Percentiles rank a stretch among this genome's conserved stretches.
Conservation (phyloP, 2,888 invertebrate genomes). For the Heterodera filipjevi region DNA sequence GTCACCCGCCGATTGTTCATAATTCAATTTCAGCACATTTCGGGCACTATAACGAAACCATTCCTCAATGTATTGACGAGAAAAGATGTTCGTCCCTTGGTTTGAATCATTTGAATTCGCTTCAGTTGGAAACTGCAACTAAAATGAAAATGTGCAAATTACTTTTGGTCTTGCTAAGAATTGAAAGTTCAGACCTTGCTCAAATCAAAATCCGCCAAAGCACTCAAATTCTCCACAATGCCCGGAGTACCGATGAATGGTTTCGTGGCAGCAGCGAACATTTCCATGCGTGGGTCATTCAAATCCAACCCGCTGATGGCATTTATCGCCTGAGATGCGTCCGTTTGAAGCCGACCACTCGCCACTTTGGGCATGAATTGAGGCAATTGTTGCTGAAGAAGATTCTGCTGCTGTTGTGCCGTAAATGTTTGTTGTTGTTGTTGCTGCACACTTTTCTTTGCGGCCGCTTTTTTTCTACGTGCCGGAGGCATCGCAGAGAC, state of each 20-base stretch:
- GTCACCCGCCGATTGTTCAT: not conserved
- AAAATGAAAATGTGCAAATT: not conserved
- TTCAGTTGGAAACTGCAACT: conserved; percentile 26
- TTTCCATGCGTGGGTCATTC: conserved; percentile 19
- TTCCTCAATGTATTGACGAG: conserved; percentile 39
- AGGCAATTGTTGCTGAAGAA: conserved; percentile 25
- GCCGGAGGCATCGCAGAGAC: conserved; percentile 19
- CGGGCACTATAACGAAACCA: conserved; percentile 40
- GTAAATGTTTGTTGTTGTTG: conserved; percentile 19
- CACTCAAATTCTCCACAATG: conserved; percentile 25
- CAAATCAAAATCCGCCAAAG: conserved; percentile 24
- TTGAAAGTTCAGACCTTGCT: conserved; percentile 17
- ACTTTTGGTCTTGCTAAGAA: not conserved
- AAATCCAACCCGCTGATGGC: conserved; percentile 14
- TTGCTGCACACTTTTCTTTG: conserved; percentile 34
- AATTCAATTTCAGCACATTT: conserved; percentile 33
- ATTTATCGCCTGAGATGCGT: conserved; percentile 8
- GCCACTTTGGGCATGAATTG: conserved; percentile 21
- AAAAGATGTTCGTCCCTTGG: conserved; percentile 26
- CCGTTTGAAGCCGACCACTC: conserved; percentile 13
- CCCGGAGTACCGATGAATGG: conserved; percentile 14
- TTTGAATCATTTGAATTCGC: not conserved
- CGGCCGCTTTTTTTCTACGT: conserved; percentile 35
- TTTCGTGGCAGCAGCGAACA: conserved; percentile 11
- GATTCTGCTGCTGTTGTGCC: conserved; percentile 32